phyloP scores from a whole-genome alignment of 2,113 vertebrate species.

The Turnix velox region DNA sequence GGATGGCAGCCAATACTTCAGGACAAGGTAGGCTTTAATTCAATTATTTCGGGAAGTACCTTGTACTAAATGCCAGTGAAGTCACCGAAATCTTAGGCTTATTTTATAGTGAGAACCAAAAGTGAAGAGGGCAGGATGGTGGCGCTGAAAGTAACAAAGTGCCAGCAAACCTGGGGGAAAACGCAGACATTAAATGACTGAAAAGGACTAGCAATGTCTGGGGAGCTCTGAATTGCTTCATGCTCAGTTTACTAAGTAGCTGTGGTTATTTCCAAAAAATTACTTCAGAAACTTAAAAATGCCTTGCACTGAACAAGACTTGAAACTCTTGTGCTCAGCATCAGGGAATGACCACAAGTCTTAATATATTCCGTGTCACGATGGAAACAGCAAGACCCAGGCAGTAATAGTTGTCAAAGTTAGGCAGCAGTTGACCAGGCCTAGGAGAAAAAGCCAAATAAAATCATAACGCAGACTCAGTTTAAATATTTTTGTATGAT shows the following conservation, averaged over 20 bases:
- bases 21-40: conserved; percentile 70
- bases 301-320: accelerated
- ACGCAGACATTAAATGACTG: accelerated
- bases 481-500: not conserved
- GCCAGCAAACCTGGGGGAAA: not conserved
- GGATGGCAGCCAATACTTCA: conserved; percentile 76
- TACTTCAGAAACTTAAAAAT: accelerated
- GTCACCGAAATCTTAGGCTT: not conserved
- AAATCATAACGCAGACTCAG: accelerated
- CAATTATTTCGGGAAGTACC: not conserved
- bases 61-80: not conserved
- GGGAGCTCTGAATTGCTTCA: not conserved
- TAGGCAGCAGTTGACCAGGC: not conserved
- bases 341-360: not conserved
- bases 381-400: not conserved
- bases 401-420: not conserved
- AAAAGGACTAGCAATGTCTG: not conserved
- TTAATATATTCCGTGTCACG: accelerated
- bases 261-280: not conserved
- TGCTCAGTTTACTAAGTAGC: not conserved
- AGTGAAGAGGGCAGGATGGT: not conserved
- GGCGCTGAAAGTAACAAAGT: not conserved
- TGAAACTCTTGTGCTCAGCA: accelerated
- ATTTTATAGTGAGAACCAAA: not conserved
- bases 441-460: not conserved